A percentile compares a stretch with the other conserved stretches of the same genome.
These are phyloP conservation scores for Malachius bipustulatus DNA, from an alignment of 2,888 invertebrate genomes.

Conservation along the genomic window DNA sequence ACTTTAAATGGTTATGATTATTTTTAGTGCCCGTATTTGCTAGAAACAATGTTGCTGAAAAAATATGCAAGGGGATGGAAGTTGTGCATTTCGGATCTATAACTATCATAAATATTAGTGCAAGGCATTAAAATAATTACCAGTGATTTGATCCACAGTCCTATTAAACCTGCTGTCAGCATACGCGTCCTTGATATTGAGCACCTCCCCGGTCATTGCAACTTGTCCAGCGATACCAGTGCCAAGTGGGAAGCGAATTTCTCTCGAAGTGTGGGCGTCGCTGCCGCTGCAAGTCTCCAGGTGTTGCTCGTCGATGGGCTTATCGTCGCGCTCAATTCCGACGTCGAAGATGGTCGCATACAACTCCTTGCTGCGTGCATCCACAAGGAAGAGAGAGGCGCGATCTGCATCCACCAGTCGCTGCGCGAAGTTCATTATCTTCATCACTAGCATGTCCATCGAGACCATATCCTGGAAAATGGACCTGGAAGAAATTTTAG, in stretches of 20 bases:
- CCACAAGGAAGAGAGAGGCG: conserved; percentile 72
- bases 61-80: no score
- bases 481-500: conserved; percentile 52
- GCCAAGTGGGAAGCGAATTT: conserved; percentile 58
- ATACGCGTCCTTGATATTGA: conserved; percentile 77
- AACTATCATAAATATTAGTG: no score
- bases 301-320: conserved; percentile 20
- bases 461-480: conserved; percentile 83
- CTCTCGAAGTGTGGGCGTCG: conserved; percentile 36
- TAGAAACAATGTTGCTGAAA: no score
- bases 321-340: conserved; percentile 33
- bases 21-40: no score
- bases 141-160: conserved; percentile 52
- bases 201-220: conserved; percentile 62
- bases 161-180: conserved; percentile 65
- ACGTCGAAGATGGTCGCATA: conserved; percentile 75
- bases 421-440: conserved; percentile 75
- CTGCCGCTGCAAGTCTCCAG: conserved; percentile 7
- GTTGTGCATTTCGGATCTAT: no score
- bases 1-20: no score
- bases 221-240: conserved; percentile 76
- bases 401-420: conserved; percentile 70
- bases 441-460: conserved; percentile 68
- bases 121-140: no score
- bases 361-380: conserved; percentile 57